phyloP scores from a whole-genome alignment of 2,797 vertebrate genomes.

The Phyllotis vaccarum region DNA sequence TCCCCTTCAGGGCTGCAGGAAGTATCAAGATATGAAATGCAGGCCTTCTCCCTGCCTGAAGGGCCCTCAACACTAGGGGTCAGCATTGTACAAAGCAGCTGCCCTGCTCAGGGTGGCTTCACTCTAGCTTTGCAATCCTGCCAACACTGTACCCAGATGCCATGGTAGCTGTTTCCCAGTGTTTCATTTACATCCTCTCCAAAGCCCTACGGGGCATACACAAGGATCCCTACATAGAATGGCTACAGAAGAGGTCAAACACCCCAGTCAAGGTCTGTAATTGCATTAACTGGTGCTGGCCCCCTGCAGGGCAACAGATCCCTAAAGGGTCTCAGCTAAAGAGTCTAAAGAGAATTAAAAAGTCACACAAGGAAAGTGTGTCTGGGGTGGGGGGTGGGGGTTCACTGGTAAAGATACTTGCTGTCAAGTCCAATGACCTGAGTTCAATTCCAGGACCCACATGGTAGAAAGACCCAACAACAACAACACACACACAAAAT shows the following conservation, averaged over 20 bases:
- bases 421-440: not conserved
- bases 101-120: not conserved
- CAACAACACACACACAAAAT: not conserved
- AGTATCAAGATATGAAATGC: not conserved
- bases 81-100: slow-evolving; percentile 58
- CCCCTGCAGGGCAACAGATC: not conserved
- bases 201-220: fast-evolving
- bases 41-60: not conserved
- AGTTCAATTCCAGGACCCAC: not conserved
- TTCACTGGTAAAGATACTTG: not conserved
- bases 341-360: too few relatives aligned
- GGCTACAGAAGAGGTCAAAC: not conserved
- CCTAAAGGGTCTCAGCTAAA: too few relatives aligned
- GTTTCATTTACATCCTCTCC: not conserved
- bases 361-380: not conserved
- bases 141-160: fast-evolving
- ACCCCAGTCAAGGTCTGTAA: not conserved
- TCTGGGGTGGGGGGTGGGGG: not conserved
- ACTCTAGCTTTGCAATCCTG: not conserved
- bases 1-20: not conserved
- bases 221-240: not conserved
- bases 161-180: fast-evolving
- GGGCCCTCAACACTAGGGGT: slow-evolving; percentile 65
- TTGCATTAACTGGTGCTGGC: fast-evolving
- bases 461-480: not conserved